A percentile compares a stretch with the other conserved stretches of the same genome.
These are phyloP conservation scores for Drepana arcuata DNA, from an alignment of 1,140 invertebrate species.

Conservation along the genomic window DNA sequence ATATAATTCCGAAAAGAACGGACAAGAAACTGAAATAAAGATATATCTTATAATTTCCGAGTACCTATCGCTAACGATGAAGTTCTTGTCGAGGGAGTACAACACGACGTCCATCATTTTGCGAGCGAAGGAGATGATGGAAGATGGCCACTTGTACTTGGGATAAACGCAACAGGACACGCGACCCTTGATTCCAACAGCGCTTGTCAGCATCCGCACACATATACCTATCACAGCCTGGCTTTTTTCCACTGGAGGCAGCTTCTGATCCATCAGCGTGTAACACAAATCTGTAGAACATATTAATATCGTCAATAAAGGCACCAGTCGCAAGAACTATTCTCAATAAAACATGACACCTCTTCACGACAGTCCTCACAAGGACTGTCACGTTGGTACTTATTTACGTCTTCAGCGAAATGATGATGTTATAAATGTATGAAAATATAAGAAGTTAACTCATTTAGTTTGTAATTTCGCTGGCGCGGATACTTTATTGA, in stretches of 20 bases:
- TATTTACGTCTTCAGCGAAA: too few species aligned
- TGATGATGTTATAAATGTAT: too few species aligned
- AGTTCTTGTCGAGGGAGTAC: slow-evolving; percentile 31
- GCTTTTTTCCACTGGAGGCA: slow-evolving; percentile 35
- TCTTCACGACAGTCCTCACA: too few species aligned
- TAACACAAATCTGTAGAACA: slow-evolving; percentile 35
- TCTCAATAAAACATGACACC: too few species aligned
- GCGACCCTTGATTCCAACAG: slow-evolving; percentile 5
- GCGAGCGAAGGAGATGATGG: slow-evolving; percentile 17
- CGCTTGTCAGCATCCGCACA: slow-evolving; percentile 34
- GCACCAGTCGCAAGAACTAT: too few species aligned
- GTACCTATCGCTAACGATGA: slow-evolving; percentile 39
- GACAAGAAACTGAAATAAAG: too few species aligned
- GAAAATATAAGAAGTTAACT: too few species aligned
- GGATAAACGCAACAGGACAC: slow-evolving; percentile 40
- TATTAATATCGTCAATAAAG: too few species aligned
- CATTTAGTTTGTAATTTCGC: too few species aligned
- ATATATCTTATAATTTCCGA: not conserved
- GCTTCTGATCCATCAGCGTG: slow-evolving; percentile 28
- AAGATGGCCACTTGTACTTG: slow-evolving; percentile 31
- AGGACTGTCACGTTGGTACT: too few species aligned
- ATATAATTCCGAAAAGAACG: too few species aligned
- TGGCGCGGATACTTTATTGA: too few species aligned
- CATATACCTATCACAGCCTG: slow-evolving; percentile 32
- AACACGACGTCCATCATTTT: slow-evolving; percentile 30